phyloP scores from a whole-genome alignment of 1,140 invertebrate species.

The Lordiphosa clarofinis region DNA sequence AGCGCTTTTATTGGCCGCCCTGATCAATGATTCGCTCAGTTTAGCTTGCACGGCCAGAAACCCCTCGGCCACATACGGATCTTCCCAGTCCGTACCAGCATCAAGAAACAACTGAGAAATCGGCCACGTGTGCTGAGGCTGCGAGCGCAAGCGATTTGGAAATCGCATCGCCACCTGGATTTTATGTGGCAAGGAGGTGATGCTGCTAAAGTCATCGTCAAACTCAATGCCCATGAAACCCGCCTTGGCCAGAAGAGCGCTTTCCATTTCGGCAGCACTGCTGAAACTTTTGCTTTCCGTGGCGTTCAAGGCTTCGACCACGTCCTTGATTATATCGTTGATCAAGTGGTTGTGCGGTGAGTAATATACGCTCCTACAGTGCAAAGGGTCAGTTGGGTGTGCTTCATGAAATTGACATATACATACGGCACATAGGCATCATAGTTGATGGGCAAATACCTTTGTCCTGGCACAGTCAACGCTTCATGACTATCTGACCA shows the following conservation, averaged over 20 bases:
- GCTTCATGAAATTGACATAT: slow-evolving; percentile 1
- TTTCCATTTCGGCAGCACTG: background rate
- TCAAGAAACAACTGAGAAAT: background rate
- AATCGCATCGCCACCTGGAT: slow-evolving; percentile 28
- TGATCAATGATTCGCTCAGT: slow-evolving; percentile 24
- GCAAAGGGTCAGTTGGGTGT: background rate
- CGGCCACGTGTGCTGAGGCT: slow-evolving; percentile 4
- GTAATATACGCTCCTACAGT: slow-evolving; percentile 34
- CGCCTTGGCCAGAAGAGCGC: background rate
- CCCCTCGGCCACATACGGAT: slow-evolving; percentile 17
- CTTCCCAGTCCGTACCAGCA: background rate
- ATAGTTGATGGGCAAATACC: slow-evolving; percentile 7
- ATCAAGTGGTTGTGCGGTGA: slow-evolving; percentile 33
- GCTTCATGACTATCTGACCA: background rate
- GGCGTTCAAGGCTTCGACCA: background rate
- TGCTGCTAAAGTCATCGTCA: slow-evolving; percentile 8
- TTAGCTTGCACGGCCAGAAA: slow-evolving; percentile 26
- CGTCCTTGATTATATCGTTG: slow-evolving; percentile 1
- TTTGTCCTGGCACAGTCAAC: background rate
- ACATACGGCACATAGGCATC: slow-evolving; percentile 33
- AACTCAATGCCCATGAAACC: slow-evolving; percentile 45
- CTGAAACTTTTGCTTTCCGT: background rate
- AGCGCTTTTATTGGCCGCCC: background rate
- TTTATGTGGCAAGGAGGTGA: slow-evolving; percentile 10
- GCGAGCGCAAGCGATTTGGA: slow-evolving; percentile 13